phyloP scores from a whole-genome alignment of 2,113 vertebrate genomes.

The Sclerurus mexicanus region DNA sequence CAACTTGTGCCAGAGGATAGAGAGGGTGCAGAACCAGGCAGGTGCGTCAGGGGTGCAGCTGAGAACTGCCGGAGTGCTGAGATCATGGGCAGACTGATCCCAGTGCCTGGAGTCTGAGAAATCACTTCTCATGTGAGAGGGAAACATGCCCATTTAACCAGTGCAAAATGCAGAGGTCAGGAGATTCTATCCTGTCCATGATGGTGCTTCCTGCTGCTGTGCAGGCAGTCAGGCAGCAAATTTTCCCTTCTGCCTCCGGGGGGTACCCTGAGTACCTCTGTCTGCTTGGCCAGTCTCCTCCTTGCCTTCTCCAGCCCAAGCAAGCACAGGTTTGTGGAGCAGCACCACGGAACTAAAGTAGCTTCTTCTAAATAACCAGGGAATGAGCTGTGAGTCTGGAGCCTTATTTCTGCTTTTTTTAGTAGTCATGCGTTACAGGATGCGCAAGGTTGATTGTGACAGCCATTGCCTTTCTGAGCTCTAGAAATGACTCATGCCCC shows the following conservation, averaged over 20 bases:
- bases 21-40: rapidly evolving
- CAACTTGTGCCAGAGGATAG: rapidly evolving
- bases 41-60: rapidly evolving
- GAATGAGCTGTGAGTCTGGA: not conserved
- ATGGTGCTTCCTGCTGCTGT: rapidly evolving
- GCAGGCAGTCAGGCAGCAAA: not conserved
- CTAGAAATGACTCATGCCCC: not conserved
- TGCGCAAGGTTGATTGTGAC: not conserved
- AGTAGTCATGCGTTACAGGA: rapidly evolving
- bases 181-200: not conserved
- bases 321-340: not conserved
- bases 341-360: not conserved
- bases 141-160: not conserved
- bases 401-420: not conserved
- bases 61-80: not conserved
- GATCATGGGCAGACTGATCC: not conserved
- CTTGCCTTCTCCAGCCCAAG: not conserved
- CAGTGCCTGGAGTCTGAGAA: not conserved
- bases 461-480: not conserved
- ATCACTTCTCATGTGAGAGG: rapidly evolving
- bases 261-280: not conserved
- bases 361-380: not conserved
- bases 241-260: not conserved
- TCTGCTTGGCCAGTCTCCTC: not conserved
- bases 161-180: not conserved